These are phyloP conservation scores for Cephus rjabovi DNA, from an alignment of 2,888 invertebrate species.

Conservation along the genomic window DNA sequence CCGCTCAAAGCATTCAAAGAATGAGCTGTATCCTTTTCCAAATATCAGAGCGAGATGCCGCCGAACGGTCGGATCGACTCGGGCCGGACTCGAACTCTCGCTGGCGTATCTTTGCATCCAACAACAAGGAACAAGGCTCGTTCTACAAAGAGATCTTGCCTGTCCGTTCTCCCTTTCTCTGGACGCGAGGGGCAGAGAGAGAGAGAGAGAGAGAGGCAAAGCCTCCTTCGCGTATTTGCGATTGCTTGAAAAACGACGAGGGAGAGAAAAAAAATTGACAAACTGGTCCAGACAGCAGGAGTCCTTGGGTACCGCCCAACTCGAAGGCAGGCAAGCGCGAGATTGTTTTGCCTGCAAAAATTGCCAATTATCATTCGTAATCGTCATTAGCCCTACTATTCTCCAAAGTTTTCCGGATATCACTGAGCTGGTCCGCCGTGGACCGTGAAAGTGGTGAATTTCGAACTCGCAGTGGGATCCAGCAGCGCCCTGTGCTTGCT, in stretches of 20 bases:
- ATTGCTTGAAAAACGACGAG: not conserved
- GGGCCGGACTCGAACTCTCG: not conserved
- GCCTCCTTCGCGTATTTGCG: not conserved
- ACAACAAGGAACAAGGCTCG: not conserved
- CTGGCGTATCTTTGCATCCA: not conserved
- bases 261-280: slow-evolving; percentile 17
- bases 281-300: slow-evolving; percentile 28
- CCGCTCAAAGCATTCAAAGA: not conserved
- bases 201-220: not conserved
- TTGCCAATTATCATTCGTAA: slow-evolving; percentile 48
- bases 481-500: too few species aligned
- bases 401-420: not conserved
- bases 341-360: slow-evolving; percentile 51
- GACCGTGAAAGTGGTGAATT: not conserved
- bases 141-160: not conserved
- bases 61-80: not conserved
- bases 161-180: not conserved
- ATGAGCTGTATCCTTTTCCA: not conserved
- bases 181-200: not conserved
- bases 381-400: slow-evolving; percentile 9
- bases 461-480: not conserved
- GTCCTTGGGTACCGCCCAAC: slow-evolving; percentile 47
- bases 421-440: not conserved
- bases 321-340: slow-evolving; percentile 41
- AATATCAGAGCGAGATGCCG: not conserved